phyloP scores from a whole-genome alignment of 2,113 vertebrate species.

The Trachemys scripta region DNA sequence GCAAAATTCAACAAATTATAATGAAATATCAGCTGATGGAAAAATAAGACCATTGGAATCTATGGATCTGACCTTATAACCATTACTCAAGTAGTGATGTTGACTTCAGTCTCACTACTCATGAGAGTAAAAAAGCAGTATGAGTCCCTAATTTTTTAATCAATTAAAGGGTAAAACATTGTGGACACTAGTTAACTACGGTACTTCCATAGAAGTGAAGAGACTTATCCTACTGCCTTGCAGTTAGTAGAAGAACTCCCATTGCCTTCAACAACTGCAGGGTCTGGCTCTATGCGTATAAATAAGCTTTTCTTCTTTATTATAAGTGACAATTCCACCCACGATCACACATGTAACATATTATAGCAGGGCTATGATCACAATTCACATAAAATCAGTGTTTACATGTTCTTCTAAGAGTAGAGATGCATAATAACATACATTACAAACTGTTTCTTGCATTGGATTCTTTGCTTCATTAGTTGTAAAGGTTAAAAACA shows the following conservation, averaged over 20 bases:
- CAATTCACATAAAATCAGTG: background rate
- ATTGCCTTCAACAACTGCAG: background rate
- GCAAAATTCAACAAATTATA: background rate
- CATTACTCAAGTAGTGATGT: background rate
- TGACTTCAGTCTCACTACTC: background rate
- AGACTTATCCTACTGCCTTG: background rate
- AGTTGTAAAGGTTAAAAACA: fast-evolving
- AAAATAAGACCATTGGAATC: background rate
- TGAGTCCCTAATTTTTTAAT: background rate
- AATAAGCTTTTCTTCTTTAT: background rate
- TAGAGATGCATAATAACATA: background rate
- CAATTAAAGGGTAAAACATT: background rate
- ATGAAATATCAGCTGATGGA: background rate
- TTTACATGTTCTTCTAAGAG: background rate
- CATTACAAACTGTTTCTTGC: background rate
- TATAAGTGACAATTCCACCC: background rate
- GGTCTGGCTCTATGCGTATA: background rate
- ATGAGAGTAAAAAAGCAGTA: background rate
- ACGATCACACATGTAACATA: background rate
- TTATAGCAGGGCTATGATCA: background rate
- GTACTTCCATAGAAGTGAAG: background rate
- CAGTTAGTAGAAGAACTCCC: background rate
- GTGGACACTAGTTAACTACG: background rate
- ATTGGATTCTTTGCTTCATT: background rate
- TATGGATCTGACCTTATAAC: background rate